These are phyloP conservation scores for Henricia sp. DNA, from an alignment of 53 echinoderm and acorn worm genomes.

Conservation along the genomic window DNA sequence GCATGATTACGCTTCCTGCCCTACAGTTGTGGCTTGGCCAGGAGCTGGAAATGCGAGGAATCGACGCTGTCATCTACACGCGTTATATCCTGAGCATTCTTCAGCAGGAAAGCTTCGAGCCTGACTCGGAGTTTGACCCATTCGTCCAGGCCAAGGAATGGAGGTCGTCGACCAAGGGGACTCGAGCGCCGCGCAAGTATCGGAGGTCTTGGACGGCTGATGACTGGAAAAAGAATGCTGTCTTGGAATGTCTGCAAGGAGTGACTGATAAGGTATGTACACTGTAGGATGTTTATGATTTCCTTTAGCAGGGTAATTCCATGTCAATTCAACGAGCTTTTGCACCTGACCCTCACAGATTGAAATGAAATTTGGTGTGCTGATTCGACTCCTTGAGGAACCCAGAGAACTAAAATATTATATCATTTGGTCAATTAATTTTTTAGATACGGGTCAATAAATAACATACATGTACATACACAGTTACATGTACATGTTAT, in stretches of 20 bases:
- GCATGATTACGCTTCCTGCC: conserved; percentile 76
- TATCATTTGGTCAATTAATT: too few species aligned
- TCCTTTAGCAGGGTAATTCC: too few species aligned
- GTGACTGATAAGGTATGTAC: conserved; percentile 98
- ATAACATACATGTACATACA: too few species aligned
- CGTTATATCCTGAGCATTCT: conserved; percentile 99
- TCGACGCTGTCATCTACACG: conserved; percentile 98
- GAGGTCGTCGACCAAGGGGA: conserved; percentile 58
- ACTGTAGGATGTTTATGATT: too few species aligned
- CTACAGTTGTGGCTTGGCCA: conserved; percentile 98
- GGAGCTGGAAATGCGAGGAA: conserved; percentile 93
- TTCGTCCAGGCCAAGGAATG: conserved; percentile 57
- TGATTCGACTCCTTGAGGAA: too few species aligned
- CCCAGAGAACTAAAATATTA: too few species aligned
- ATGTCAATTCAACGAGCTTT: too few species aligned
- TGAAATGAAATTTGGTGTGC: too few species aligned
- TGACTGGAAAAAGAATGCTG: conserved; percentile 94
- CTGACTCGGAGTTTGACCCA: conserved; percentile 76
- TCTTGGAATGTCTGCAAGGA: conserved; percentile 93
- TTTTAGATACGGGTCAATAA: too few species aligned
- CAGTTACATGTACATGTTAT: too few species aligned
- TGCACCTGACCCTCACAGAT: too few species aligned
- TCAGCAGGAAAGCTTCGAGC: conserved; percentile 94
- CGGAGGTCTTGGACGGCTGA: conserved; percentile 78
- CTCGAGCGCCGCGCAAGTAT: conserved; percentile 54